Evolutionary conservation across 2,888 invertebrate species (phyloP).

Genomic region (Gonocerus acuteangulatus): DNA sequence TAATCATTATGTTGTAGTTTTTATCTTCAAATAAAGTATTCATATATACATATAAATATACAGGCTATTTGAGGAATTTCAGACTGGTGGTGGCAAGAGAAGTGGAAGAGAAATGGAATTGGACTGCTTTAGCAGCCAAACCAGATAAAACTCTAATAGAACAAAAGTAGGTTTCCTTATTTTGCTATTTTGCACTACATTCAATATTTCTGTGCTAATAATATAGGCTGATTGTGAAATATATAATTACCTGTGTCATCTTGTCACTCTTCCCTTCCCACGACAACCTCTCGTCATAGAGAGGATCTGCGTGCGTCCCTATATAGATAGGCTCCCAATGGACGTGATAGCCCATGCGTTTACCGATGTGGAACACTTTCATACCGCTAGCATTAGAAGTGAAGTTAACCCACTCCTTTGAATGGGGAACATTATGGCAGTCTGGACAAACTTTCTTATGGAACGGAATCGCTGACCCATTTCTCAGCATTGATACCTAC

Average conservation of each 20-base stretch:
- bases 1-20: no score
- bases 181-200: no score
- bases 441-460: constrained; percentile 83
- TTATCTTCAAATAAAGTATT: no score
- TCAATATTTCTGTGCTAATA: no score
- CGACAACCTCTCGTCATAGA: constrained; percentile 83
- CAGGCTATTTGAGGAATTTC: no score
- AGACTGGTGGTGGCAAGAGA: no score
- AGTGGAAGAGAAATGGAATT: no score
- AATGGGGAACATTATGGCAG: constrained; percentile 81
- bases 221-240: no score
- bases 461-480: constrained; percentile 78
- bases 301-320: constrained; percentile 77
- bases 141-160: no score
- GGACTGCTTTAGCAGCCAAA: no score
- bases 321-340: constrained; percentile 94
- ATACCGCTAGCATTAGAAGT: constrained; percentile 58
- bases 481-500: constrained; percentile 60
- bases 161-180: no score
- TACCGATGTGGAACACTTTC: constrained; percentile 76
- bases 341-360: constrained; percentile 65
- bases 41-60: no score
- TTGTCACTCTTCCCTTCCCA: constrained; percentile 95
- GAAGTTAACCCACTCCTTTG: constrained; percentile 63
- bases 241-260: constrained; percentile 77